Evolutionary conservation across 1,140 invertebrate species (phyloP), one percentile per base, ranked within the genome.

Genomic region (Luehdorfia chinensis): DNA sequence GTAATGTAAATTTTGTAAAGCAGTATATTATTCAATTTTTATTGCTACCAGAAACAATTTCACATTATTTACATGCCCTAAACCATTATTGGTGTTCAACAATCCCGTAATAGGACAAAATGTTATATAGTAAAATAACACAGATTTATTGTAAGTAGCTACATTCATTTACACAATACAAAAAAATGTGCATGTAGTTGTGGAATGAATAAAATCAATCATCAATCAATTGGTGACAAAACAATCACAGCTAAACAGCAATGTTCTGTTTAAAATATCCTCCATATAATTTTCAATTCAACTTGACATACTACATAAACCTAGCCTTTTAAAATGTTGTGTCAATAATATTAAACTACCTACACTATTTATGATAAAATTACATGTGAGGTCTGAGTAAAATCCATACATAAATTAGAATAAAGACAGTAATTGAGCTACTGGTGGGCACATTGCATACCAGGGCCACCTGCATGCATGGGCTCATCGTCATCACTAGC

Each of bases 361-460:
- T 77, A 71, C 47, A 45, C 37, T 59, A 45, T 43, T 56, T 58
- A 70, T 71, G 44, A 72, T 72, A 66, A 70, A 72, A 72, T 73
- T 71, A 75, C 59, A 76, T 74, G 64, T 78, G 76, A 81, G 74
- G 72, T 84, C 61, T 72, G 69, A 75, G 65, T 75, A 72, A 28
- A 76, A 75, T 73, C 66, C 58, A 59, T 66, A 60, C 50, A n/a
- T n/a, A n/a, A n/a, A 53, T 41, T 43, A 58, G 52, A 63, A 68
- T 50, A 50, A 50, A 55, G 28, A 27, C 47, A 47, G 48, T 43
- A 66, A 79, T 83, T 83, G 75, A 87, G 68, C 87, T 90, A 93
- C 85, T 93, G 92, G 66, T 92, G 91, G 53, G 92, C 90, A 85
- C 93, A 94, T 70, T 92, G 92, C 43, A 93, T 87, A 41, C 90